A percentile compares a stretch with the other conserved stretches of the same genome.
Conservation (phyloP, 2,113 vertebrate genomes). For the Coregonus clupeaformis region DNA sequence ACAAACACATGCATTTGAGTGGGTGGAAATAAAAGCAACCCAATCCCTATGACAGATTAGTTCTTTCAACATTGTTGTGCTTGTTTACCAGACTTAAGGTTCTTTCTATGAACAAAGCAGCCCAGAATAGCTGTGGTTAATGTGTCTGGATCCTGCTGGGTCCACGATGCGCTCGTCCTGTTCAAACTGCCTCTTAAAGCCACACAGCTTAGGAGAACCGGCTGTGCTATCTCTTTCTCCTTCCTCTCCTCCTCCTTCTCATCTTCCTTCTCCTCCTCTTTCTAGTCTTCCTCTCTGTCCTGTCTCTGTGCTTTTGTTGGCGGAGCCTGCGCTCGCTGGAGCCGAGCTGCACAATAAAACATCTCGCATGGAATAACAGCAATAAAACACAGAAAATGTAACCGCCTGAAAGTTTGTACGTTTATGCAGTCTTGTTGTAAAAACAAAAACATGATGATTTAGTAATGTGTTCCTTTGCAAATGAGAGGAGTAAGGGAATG, state of each 20-base stretch:
- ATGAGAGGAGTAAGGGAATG: conserved; percentile 40
- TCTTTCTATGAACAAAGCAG: conserved; percentile 58
- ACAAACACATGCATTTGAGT: conserved; percentile 43
- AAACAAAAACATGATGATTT: conserved; percentile 63
- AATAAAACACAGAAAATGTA: conserved; percentile 44
- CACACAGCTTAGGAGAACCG: conserved; percentile 43
- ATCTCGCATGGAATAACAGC: conserved; percentile 52
- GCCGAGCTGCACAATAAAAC: conserved; percentile 63
- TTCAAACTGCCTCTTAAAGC: conserved; percentile 54
- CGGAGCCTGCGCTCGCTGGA: conserved; percentile 23
- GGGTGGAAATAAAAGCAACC: conserved; percentile 27
- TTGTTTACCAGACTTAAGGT: conserved; percentile 60
- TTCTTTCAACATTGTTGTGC: conserved; percentile 32
- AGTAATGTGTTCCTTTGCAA: conserved; percentile 54
- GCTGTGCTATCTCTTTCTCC: conserved; percentile 24
- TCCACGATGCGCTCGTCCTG: conserved; percentile 35
- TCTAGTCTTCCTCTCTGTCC: conserved; percentile 23
- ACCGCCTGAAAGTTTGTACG: conserved; percentile 31
- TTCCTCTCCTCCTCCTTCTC: conserved; percentile 24
- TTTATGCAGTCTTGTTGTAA: conserved; percentile 54
- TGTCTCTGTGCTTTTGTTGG: conserved; percentile 55
- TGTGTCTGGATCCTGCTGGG: conserved; percentile 47
- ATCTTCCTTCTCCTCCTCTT: conserved; percentile 2
- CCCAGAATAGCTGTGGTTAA: conserved; percentile 64
- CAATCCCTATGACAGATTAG: conserved; percentile 41